Base-by-base conservation (phyloP, 35 echinoderm and acorn worm species). In the Holothuria glaberrima region DNA sequence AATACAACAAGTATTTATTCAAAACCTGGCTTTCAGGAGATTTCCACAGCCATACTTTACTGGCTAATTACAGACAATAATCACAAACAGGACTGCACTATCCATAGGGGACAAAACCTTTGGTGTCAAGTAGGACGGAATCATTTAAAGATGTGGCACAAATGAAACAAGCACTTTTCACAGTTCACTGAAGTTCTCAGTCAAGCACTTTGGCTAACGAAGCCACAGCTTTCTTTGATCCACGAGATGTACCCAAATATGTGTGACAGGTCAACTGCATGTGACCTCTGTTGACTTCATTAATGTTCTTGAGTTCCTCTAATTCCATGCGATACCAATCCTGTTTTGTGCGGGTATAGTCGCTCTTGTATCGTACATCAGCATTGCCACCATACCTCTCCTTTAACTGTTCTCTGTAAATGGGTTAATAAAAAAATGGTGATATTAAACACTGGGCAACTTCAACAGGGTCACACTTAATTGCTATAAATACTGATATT, bases 241-340 rank as follows among this genome's bases (percentile, higher is more conserved):
- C 95, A 28, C 80, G 59, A 28, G 95, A 98, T 21, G 95, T 98
- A 3, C 95, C 95, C 19, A 98, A 90, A 61, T 98, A 98, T 9
- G 95, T 91, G 38, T 89, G 73, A 76, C 95, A 98, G 31, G 95
- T 98, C 48, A 98, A 48, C 75, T 90, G 90, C 95, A 98, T 98
- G 61, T 98, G 95, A 30, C 46, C 79, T 9, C 93, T 73, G 90
- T 92, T 98, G 59, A 98, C 90, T 71, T 92, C 92, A 66, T 98
- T 80, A 33, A 98, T 94, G 22, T 94, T 80, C 36, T 94, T 94
- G 6, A 98, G 87, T 65, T 90, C 80, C 14, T 82, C 63, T 19
- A 98, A 64, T 76, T 98, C 95, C 95, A 98, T 98, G 5, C 95
- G 76, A 35, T 73, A 56, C 95, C 95, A 98, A 71, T 98, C 95